phyloP scores from a whole-genome alignment of 1,140 invertebrate species.

The Anagrus nilaparvatae region DNA sequence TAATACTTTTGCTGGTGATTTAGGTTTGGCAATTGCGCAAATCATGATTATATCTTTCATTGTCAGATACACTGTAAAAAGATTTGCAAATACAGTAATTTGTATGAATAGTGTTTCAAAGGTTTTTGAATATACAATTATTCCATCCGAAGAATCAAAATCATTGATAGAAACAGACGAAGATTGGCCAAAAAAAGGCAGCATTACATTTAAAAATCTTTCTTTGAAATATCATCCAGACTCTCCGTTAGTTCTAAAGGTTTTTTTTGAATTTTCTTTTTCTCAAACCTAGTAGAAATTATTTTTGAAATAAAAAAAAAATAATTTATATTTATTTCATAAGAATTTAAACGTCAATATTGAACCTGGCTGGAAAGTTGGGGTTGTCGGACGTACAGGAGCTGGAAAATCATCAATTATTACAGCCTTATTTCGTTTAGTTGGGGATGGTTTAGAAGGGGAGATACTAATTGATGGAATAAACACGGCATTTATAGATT shows the following conservation, averaged over 20 bases:
- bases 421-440: constrained; percentile 58
- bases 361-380: constrained; percentile 43
- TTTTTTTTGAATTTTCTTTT: constrained; percentile 2
- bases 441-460: constrained; percentile 30
- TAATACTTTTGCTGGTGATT: constrained; percentile 43
- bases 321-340: background rate
- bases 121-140: constrained; percentile 64
- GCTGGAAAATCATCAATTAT: constrained; percentile 78
- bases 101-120: constrained; percentile 78
- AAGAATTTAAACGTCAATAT: constrained; percentile 50
- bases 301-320: background rate
- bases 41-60: constrained; percentile 68
- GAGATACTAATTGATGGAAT: constrained; percentile 55
- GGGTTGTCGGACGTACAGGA: constrained; percentile 63
- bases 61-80: constrained; percentile 74
- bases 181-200: constrained; percentile 38
- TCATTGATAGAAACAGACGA: constrained; percentile 22
- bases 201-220: constrained; percentile 55
- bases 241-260: background rate
- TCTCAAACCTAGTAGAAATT: constrained; percentile 36
- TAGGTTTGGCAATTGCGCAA: constrained; percentile 77
- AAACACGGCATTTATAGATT: constrained; percentile 50
- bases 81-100: constrained; percentile 58
- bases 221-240: constrained; percentile 18
- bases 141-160: constrained; percentile 27